Conservation (phyloP, 2,113 vertebrate species). For the Pristiophorus japonicus region DNA sequence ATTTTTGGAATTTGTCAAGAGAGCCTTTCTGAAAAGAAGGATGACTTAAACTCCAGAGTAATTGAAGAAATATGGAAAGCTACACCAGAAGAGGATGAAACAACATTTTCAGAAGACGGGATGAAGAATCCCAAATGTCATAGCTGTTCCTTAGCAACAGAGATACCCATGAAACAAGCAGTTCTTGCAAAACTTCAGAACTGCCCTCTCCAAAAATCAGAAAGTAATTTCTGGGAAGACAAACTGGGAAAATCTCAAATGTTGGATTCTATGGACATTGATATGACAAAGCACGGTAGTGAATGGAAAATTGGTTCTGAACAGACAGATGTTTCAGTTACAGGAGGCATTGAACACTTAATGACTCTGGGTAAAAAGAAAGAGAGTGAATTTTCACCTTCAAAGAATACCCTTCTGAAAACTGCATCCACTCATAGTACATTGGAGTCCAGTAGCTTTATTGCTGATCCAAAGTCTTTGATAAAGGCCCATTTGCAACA, state of each 20-base stretch:
- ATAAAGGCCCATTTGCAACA: background rate
- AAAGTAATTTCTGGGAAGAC: constrained; percentile 24
- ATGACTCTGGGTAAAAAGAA: background rate
- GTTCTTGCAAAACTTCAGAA: background rate
- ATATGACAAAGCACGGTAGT: background rate
- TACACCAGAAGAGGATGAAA: constrained; percentile 16
- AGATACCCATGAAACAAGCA: background rate
- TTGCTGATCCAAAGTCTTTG: background rate
- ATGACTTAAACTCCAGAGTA: constrained; percentile 18
- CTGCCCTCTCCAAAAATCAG: background rate
- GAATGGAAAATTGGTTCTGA: constrained; percentile 10
- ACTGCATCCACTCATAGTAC: background rate
- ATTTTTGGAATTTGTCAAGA: constrained; percentile 33
- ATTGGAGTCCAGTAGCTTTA: background rate
- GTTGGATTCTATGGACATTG: background rate
- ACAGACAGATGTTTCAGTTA: background rate
- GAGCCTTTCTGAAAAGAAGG: constrained; percentile 27
- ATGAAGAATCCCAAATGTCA: background rate
- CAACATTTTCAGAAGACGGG: background rate
- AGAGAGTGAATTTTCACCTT: background rate
- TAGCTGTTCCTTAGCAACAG: background rate
- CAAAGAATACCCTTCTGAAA: background rate
- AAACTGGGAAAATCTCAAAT: background rate
- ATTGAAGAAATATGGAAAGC: constrained; percentile 35
- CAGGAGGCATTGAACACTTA: background rate